Evolutionary conservation across 2,888 invertebrate genomes (phyloP), one percentile per base, ranked within the genome.

Genomic region (Aleiodes testaceus): DNA sequence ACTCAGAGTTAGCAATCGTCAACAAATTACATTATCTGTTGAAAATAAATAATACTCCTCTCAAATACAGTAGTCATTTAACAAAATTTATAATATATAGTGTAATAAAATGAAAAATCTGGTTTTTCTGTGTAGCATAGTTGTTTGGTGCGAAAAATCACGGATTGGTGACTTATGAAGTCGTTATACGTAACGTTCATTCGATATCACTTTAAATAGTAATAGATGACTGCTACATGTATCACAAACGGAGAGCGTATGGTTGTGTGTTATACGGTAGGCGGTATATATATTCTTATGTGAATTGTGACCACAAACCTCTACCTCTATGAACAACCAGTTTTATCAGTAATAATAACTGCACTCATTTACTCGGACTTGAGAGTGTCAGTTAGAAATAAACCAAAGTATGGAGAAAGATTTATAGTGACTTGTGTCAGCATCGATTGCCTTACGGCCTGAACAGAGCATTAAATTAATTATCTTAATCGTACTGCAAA

Each of bases 1-100:
- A 83, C 83, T 74, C 78, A 71, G 85, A 80, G 86, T 86, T 86
- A 86, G 82, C 86, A 84, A 86, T 82, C 71, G 71, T 76, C 73
- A 75, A 77, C 42, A 53, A 42, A 50, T 22, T 45, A 12, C 14
- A 9, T n/a, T 47, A 47, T 7, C 16, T 47, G 6, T 7, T 3
- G 6, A 47, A 47, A 14, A 14, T n/a, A n/a, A n/a, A n/a, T n/a
- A n/a, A n/a, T n/a, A n/a, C n/a, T n/a, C n/a, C 26, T 2, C 26
- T 1, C 26, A 26, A 26, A 5, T 26, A 26, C 1, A 26, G 26
- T 5, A 26, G 26, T 26, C 26, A 26, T 26, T 26, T 3, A n/a
- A n/a, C n/a, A 26, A 26, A 26, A 26, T 26, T 11, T n/a, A 42
- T 11, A 59, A 9, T 36, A 9, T 36, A 26, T 3, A 50, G 20